A percentile compares a stretch with the other conserved stretches of the same genome.
Conservation (phyloP, 2,888 invertebrate genomes). For the Leptodirus hochenwartii region DNA sequence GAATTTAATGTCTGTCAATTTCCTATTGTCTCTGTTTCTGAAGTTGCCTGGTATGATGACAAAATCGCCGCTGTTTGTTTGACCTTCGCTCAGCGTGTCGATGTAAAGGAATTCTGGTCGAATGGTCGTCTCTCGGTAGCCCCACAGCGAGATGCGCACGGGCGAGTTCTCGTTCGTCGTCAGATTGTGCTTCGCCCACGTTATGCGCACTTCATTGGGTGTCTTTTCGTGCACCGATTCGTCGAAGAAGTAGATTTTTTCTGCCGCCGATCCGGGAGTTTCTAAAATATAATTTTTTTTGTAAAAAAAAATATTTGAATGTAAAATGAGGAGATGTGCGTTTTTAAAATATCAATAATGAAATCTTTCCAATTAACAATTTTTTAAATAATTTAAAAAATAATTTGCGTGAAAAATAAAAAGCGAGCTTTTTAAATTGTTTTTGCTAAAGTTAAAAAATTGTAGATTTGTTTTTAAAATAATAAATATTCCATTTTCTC, state of each 20-base stretch:
- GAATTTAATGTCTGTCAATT: slow-evolving; percentile 58
- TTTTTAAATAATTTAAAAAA: too few relatives aligned
- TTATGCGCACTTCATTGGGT: slow-evolving; percentile 57
- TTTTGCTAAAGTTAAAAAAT: too few relatives aligned
- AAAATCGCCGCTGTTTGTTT: slow-evolving; percentile 38
- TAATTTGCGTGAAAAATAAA: too few relatives aligned
- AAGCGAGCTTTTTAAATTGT: too few relatives aligned
- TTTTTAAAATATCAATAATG: too few relatives aligned
- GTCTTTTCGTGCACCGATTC: slow-evolving; percentile 51
- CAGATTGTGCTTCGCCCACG: slow-evolving; percentile 74
- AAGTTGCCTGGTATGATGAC: slow-evolving; percentile 57
- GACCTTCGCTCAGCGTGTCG: slow-evolving; percentile 46
- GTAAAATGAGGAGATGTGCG: too few relatives aligned
- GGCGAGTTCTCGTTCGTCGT: slow-evolving; percentile 60
- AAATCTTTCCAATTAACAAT: too few relatives aligned
- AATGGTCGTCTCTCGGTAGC: slow-evolving; percentile 72
- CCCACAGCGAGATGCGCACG: slow-evolving; percentile 72
- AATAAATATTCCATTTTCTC: too few relatives aligned
- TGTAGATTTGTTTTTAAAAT: too few relatives aligned
- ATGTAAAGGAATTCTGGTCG: slow-evolving; percentile 67
- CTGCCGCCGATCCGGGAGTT: slow-evolving; percentile 73
- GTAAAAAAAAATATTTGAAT: background rate
- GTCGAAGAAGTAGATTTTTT: slow-evolving; percentile 66
- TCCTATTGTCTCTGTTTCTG: slow-evolving; percentile 45
- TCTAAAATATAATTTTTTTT: slow-evolving; percentile 32